phyloP scores from a whole-genome alignment of 2,888 invertebrate genomes.

The Agrilus biguttatus region DNA sequence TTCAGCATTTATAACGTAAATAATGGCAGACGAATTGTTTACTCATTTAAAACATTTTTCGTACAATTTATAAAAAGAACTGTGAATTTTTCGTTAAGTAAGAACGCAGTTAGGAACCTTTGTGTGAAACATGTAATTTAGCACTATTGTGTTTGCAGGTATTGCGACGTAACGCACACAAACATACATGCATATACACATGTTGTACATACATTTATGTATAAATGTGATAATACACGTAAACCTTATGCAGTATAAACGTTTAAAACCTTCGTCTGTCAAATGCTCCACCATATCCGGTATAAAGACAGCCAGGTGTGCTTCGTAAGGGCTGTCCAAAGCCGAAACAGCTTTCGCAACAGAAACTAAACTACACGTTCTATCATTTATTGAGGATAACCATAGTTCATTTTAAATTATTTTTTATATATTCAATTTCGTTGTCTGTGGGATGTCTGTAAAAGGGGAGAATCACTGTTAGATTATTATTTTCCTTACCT shows the following conservation, averaged over 20 bases:
- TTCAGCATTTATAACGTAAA: constrained; percentile 7
- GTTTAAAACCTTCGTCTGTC: constrained; percentile 17
- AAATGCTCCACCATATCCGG: constrained; percentile 25
- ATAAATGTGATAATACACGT: not conserved
- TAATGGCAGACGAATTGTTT: constrained; percentile 5
- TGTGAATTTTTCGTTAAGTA: no score
- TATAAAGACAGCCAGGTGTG: constrained; percentile 25
- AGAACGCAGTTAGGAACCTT: no score
- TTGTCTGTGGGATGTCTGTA: no score
- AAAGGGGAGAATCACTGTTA: no score
- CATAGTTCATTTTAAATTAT: no score
- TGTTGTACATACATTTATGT: not conserved
- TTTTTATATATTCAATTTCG: no score
- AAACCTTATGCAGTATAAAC: constrained; percentile 5
- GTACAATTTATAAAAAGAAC: not conserved
- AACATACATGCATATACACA: constrained; percentile 6
- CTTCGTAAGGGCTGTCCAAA: constrained; percentile 23
- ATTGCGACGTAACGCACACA: constrained; percentile 12
- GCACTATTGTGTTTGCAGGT: no score
- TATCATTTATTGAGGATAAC: not conserved
- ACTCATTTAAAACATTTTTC: not conserved
- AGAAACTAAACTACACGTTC: no score
- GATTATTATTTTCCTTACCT: no score
- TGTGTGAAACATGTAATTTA: no score
- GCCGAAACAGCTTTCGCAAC: constrained; percentile 1